These are phyloP conservation scores for Pasiphila rectangulata DNA, from an alignment of 2,888 invertebrate genomes.

Conservation along the genomic window DNA sequence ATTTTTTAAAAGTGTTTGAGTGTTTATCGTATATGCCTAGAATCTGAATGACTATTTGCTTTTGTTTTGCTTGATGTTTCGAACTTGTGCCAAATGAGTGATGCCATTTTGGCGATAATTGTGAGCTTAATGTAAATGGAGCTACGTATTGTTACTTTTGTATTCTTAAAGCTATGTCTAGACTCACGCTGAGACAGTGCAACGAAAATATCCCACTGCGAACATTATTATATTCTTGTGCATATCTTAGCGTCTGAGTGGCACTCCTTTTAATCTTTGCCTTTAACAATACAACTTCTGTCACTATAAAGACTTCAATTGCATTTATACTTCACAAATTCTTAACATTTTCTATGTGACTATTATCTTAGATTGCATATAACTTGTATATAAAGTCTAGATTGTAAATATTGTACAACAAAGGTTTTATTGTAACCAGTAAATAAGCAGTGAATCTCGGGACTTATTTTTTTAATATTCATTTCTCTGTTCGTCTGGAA, in stretches of 20 bases:
- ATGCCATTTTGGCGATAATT: conserved; percentile 59
- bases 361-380: conserved; percentile 31
- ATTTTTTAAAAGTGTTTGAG: conserved; percentile 68
- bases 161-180: conserved; percentile 3
- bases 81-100: conserved; percentile 66
- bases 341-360: conserved; percentile 26
- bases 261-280: not conserved
- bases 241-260: conserved; percentile 1
- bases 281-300: conserved; percentile 9
- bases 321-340: conserved; percentile 28
- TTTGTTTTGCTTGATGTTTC: conserved; percentile 46
- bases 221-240: not conserved
- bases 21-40: conserved; percentile 54
- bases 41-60: conserved; percentile 42
- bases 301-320: conserved; percentile 27
- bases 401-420: conserved; percentile 68
- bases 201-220: not conserved
- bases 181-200: conserved; percentile 1
- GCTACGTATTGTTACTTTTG: conserved; percentile 26
- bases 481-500: conserved; percentile 7
- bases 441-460: conserved; percentile 4
- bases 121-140: conserved; percentile 30
- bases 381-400: conserved; percentile 63
- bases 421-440: conserved; percentile 28
- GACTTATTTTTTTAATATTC: conserved; percentile 1